Percentiles rank a stretch among this genome's conserved stretches.
Conservation (phyloP, 2,113 vertebrate species). For the Coryphaenoides rupestris region DNA sequence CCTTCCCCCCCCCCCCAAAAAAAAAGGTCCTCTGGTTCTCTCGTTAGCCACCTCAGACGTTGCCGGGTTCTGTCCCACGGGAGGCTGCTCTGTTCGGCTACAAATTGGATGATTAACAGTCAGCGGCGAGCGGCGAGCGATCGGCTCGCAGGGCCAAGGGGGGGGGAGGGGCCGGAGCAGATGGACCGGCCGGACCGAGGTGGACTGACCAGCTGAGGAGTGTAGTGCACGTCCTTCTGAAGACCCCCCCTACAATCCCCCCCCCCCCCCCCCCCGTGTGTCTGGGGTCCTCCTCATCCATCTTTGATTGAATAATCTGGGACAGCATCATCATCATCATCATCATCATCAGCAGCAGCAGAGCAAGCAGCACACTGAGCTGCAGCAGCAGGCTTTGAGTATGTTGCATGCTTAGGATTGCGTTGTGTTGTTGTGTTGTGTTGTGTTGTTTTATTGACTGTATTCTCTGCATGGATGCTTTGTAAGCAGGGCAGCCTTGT, state of each 20-base stretch:
- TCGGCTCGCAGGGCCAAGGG: slow-evolving; percentile 50
- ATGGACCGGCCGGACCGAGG: slow-evolving; percentile 51
- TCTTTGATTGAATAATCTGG: slow-evolving; percentile 3
- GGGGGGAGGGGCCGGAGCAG: too few relatives aligned
- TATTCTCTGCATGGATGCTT: too few relatives aligned
- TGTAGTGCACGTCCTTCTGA: slow-evolving; percentile 17
- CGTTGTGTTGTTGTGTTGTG: too few relatives aligned
- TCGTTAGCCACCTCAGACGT: slow-evolving; percentile 9
- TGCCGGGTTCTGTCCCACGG: slow-evolving; percentile 58
- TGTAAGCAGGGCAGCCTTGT: too few relatives aligned
- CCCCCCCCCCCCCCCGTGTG: neutral
- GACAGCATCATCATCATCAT: too few relatives aligned
- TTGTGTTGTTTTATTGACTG: too few relatives aligned
- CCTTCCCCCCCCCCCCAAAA: too few relatives aligned
- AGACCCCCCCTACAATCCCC: neutral
- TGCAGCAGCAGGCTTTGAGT: neutral
- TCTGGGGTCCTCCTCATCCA: neutral
- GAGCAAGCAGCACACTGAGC: slow-evolving; percentile 5
- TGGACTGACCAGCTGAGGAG: slow-evolving; percentile 37
- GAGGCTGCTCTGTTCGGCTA: slow-evolving; percentile 50
- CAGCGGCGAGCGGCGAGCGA: slow-evolving; percentile 41
- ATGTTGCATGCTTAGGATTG: slow-evolving; percentile 22
- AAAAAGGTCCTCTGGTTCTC: slow-evolving; percentile 15
- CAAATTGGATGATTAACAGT: slow-evolving; percentile 67
- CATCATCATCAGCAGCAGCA: too few relatives aligned